Conservation (phyloP, 2,888 invertebrate genomes). For the Hypomecis punctinalis region DNA sequence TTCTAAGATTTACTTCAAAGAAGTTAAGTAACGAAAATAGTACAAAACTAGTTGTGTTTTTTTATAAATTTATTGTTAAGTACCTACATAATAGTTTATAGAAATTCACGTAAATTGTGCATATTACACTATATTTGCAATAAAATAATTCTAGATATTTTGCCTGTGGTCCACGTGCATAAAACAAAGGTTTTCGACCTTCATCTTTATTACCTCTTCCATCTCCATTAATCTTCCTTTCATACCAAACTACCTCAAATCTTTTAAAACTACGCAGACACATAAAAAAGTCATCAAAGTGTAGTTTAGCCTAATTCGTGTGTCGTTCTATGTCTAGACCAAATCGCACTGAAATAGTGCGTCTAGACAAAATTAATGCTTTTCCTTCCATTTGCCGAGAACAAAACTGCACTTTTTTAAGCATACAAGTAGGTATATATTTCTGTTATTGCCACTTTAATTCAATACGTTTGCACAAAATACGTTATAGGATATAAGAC, state of each 20-base stretch:
- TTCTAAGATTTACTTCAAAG: too few species aligned
- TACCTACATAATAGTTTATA: too few species aligned
- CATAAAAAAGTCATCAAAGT: conserved; percentile 19
- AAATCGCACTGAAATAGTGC: conserved; percentile 29
- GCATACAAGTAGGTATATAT: background rate
- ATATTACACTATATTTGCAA: too few species aligned
- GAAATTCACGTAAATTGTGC: too few species aligned
- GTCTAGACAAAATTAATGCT: conserved; percentile 43
- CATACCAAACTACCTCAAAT: background rate
- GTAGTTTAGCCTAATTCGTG: conserved; percentile 23
- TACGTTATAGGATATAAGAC: too few species aligned
- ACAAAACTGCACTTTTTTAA: background rate
- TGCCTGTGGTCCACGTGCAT: background rate
- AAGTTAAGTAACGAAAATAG: too few species aligned
- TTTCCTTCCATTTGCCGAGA: background rate
- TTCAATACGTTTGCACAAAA: too few species aligned
- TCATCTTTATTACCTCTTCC: background rate
- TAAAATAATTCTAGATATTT: too few species aligned
- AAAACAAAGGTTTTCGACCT: background rate
- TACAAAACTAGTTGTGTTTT: too few species aligned
- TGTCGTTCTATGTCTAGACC: conserved; percentile 30
- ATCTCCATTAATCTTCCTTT: conserved; percentile 1
- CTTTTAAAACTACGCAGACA: conserved; percentile 12
- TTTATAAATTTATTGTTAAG: too few species aligned
- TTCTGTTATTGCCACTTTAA: too few species aligned